phyloP scores from a whole-genome alignment of 2,113 vertebrate species.

The Sinocyclocheilus grahami region DNA sequence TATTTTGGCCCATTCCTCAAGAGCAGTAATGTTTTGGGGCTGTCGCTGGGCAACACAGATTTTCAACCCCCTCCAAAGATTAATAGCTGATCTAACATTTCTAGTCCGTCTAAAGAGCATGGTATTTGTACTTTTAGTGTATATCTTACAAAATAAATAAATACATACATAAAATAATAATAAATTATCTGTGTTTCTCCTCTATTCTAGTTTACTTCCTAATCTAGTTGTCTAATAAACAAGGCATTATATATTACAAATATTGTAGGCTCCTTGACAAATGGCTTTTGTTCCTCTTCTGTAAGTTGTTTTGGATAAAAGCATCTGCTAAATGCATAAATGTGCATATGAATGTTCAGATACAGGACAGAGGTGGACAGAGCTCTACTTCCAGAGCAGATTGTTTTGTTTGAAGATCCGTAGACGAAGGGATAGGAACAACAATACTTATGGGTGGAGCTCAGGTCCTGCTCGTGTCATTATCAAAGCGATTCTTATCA shows the following conservation, averaged over 20 bases:
- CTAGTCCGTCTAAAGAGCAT: too few relatives aligned
- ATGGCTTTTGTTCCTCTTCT: not conserved
- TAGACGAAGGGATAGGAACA: not conserved
- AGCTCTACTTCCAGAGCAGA: constrained; percentile 2
- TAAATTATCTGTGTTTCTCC: too few relatives aligned
- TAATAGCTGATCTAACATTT: not conserved
- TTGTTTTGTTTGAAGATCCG: not conserved
- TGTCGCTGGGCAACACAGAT: too few relatives aligned
- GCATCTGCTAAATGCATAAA: not conserved
- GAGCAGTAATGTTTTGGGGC: too few relatives aligned
- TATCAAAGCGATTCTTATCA: constrained; percentile 63
- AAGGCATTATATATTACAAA: not conserved
- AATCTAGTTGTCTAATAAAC: too few relatives aligned
- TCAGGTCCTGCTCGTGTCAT: constrained; percentile 12
- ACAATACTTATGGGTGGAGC: constrained; percentile 21
- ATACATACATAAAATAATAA: too few relatives aligned
- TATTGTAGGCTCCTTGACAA: not conserved
- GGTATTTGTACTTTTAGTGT: too few relatives aligned
- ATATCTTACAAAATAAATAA: too few relatives aligned
- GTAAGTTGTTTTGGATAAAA: not conserved
- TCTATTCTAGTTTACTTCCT: too few relatives aligned
- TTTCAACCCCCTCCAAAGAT: too few relatives aligned
- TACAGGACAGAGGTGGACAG: not conserved
- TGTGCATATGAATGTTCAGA: not conserved
- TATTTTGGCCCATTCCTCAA: too few relatives aligned